phyloP scores from a whole-genome alignment of 92 coral and sea anemone species.

The Porites lobata region DNA sequence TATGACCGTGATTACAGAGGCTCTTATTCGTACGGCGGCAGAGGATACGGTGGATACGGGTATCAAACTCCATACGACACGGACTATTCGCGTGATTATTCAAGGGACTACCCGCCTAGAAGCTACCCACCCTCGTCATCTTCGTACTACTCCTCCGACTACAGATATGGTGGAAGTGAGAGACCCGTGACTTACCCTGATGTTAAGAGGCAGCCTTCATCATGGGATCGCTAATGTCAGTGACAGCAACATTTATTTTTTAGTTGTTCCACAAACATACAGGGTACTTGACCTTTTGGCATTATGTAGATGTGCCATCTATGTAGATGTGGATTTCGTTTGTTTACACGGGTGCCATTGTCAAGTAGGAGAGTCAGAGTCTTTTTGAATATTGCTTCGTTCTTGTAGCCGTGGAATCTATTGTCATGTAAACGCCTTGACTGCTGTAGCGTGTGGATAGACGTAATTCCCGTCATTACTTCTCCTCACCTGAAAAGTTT shows the following conservation, averaged over 20 bases:
- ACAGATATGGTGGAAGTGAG: conserved; percentile 39
- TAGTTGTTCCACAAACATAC: neutral
- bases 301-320: conserved; percentile 2
- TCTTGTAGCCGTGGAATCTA: neutral
- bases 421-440: neutral
- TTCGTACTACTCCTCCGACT: neutral
- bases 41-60: conserved; percentile 33
- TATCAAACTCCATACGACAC: conserved; percentile 46
- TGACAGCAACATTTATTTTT: neutral
- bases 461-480: neutral
- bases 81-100: conserved; percentile 31
- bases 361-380: neutral
- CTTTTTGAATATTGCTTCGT: neutral
- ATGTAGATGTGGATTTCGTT: conserved; percentile 5
- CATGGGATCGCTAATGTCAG: conserved; percentile 39
- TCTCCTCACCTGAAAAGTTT: no score
- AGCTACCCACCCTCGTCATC: neutral
- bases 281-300: conserved; percentile 26
- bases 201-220: conserved; percentile 16
- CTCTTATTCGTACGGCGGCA: conserved; percentile 21
- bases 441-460: neutral
- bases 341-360: conserved; percentile 15
- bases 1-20: conserved; percentile 36
- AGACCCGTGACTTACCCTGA: conserved; percentile 49
- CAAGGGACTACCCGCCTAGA: conserved; percentile 1